Conservation (phyloP, 2,113 vertebrate species). For the Anolis sagrei region DNA sequence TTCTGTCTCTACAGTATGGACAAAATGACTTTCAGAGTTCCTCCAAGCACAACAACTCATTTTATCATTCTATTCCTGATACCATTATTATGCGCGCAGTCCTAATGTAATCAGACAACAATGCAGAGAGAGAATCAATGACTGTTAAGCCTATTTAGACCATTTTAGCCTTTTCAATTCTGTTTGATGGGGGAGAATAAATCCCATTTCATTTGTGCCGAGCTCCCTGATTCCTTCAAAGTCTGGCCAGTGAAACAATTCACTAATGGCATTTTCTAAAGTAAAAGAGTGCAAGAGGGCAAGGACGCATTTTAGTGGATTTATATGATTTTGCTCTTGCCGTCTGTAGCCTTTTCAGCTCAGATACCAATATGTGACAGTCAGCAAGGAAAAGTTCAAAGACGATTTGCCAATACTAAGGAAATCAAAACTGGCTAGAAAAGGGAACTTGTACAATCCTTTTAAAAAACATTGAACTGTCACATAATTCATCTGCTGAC, state of each 20-base stretch:
- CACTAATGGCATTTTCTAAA: constrained; percentile 16
- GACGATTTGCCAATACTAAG: background rate
- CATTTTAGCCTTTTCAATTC: constrained; percentile 28
- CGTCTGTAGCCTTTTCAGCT: background rate
- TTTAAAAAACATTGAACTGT: background rate
- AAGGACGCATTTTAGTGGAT: background rate
- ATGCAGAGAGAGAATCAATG: background rate
- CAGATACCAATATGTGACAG: background rate
- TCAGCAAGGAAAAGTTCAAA: constrained; percentile 15
- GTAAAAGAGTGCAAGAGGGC: background rate
- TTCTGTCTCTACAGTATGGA: background rate
- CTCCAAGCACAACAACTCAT: background rate
- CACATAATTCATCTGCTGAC: background rate
- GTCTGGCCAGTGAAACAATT: background rate
- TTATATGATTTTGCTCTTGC: background rate
- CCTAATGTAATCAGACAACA: background rate
- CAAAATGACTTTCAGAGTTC: background rate
- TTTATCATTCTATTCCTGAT: constrained; percentile 1
- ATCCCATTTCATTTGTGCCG: background rate
- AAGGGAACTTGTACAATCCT: background rate
- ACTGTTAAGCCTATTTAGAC: constrained; percentile 6
- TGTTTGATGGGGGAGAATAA: background rate
- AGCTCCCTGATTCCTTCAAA: background rate
- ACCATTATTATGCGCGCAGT: background rate
- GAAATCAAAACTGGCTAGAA: background rate